Evolutionary conservation across 2,797 vertebrate genomes (phyloP), one percentile per base, ranked within the genome.

Genomic region (Sebastiscus tertius): DNA sequence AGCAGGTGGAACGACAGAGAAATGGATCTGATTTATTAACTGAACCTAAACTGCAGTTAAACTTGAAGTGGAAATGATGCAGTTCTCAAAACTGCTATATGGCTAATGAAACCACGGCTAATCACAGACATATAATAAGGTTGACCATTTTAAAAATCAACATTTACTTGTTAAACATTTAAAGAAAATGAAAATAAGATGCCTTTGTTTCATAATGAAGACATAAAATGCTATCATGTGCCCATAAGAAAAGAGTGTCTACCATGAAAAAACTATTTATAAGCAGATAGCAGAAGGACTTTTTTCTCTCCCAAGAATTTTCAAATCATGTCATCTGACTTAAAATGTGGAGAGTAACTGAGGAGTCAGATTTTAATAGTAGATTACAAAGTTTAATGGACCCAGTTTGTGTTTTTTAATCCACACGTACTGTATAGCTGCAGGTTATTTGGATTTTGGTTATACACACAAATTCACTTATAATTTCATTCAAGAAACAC

Each of bases 1-100:
- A 85, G 75, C 83, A 88, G 75, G 80, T 85, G 72, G 42, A 72
- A 75, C 0, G 20, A 56, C 29, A 65, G 27, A 27, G 76, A 72
- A 79, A 27, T 49, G 20, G 36, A 67, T 49, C 7, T 36, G 42
- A 84, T 72, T 73, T 75, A 84, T 72, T 29, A 72, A 67, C n/a
- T 72, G 27, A 82, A 75, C 9, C 61, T 54, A 54, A 70, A 78
- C 12, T 36, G 31, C 9, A 63, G 81, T 79, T 76, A 20, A 71
- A 84, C 39, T 42, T 65, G 1, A 16, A 13, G 36, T 39, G 59
- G 34, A n/a, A 12, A 66, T 26, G 59, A 76, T 24, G 2, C 54
- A 1, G 16, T 31, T 55, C 18, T 68, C 13, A 61, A 49, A 72
- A 64, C 27, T 46, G 66, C 13, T 8, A 33, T 46, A 16, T 6